Base-by-base conservation (phyloP, 2,113 vertebrate genomes). In the Oryzias curvinotus region DNA sequence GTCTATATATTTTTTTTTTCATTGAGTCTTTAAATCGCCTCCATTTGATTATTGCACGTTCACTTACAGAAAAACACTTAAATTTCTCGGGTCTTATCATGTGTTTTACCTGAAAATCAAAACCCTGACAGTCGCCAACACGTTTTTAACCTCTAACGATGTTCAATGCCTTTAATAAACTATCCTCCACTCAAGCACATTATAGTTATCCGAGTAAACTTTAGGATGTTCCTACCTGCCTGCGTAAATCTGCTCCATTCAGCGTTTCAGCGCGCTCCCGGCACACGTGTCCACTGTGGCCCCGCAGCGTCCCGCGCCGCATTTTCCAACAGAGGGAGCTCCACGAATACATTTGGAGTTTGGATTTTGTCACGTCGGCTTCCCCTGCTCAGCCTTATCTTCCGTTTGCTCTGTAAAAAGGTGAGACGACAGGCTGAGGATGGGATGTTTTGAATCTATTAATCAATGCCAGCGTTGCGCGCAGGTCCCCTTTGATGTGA, bases 401-500 rank as follows among this genome's bases (percentile, higher is more conserved):
- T 49, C 75, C 53, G 65, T 73, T 84, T 67, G 44, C 69, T 65
- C n/a, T 85, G 77, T 83, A 84, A 89, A 82, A 73, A 83, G 84
- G 77, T 73, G 84, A 80, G 80, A 73, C 71, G 71, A 87, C 88
- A 77, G 73, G 83, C 71, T 54, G 71, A 81, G 57, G 83, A 65
- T 46, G 68, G 78, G 71, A 71, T 85, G 85, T 88, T 82, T 86
- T 82, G 56, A 81, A 84, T 80, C 66, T 91, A 90, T 92, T 88
- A 79, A 83, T 90, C 91, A 83, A 58, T 82, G 86, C 86, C 90
- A 85, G 86, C 2, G 77, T 75, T 72, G 82, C 64, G 49, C 72
- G 59, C 71, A 25, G 79, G 54, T 87, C 84, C 83, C 71, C 91
- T 93, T 92, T 92, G 91, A 91, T 92, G 92, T 89, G 88, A 88